Evolutionary conservation across 2,888 invertebrate species (phyloP).

Genomic region (Cylindroiulus punctatus): DNA sequence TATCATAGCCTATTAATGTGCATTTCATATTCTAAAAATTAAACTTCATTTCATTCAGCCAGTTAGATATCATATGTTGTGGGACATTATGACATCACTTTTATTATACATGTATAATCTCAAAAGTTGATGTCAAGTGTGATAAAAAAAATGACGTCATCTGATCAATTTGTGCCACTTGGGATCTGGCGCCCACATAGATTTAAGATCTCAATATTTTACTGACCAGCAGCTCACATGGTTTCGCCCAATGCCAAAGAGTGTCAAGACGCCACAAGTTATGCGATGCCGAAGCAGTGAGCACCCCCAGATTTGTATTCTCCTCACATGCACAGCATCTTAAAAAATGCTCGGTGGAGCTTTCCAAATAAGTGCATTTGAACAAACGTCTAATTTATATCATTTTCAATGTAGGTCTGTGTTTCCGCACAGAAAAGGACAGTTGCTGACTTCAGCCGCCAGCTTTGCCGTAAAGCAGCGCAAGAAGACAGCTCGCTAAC

Average conservation of each 20-base stretch:
- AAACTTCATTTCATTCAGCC: too few relatives aligned
- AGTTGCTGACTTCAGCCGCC: background rate
- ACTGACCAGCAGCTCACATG: background rate
- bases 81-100: too few relatives aligned
- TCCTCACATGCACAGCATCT: background rate
- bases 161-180: too few relatives aligned
- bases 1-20: too few relatives aligned
- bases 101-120: too few relatives aligned
- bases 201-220: background rate
- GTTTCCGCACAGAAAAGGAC: background rate
- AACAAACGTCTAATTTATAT: background rate
- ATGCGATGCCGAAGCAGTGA: constrained; percentile 24
- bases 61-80: too few relatives aligned
- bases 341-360: background rate
- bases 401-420: background rate
- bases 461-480: background rate
- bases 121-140: too few relatives aligned
- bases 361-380: background rate
- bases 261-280: background rate
- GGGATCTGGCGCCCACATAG: too few relatives aligned
- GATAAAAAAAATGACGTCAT: too few relatives aligned
- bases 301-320: background rate
- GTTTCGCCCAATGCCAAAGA: background rate
- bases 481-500: background rate
- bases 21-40: too few relatives aligned